phyloP scores from a whole-genome alignment of 2,888 invertebrate species.

The Melangyna quadrimaculata region DNA sequence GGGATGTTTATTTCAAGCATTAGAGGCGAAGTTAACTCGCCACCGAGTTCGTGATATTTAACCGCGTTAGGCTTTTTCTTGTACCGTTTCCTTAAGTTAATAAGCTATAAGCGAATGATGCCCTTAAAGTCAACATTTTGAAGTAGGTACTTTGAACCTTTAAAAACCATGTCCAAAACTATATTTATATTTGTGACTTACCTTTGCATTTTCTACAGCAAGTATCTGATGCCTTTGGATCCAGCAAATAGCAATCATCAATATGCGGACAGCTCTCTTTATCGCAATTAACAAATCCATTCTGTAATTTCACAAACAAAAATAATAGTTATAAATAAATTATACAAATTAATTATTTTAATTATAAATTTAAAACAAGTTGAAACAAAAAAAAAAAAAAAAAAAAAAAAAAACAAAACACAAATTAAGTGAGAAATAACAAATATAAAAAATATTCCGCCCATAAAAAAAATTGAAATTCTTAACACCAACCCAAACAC shows the following conservation, averaged over 20 bases:
- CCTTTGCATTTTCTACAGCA: conserved; percentile 93
- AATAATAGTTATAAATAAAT: conserved; percentile 62
- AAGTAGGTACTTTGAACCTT: too few relatives aligned
- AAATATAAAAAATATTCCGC: conserved; percentile 70
- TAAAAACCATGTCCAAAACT: too few relatives aligned
- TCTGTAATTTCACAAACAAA: conserved; percentile 83
- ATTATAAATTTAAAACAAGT: conserved; percentile 15
- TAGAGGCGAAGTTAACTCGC: too few relatives aligned
- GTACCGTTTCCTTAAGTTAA: too few relatives aligned
- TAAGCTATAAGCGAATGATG: too few relatives aligned
- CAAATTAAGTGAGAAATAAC: conserved; percentile 76
- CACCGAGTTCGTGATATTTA: too few relatives aligned
- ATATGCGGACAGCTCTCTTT: conserved; percentile 90
- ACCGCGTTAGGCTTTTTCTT: too few relatives aligned
- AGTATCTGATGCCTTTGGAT: conserved; percentile 86
- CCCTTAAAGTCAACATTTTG: too few relatives aligned
- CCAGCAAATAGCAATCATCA: conserved; percentile 90
- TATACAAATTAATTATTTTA: conserved; percentile 29
- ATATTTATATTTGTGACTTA: conserved; percentile 77
- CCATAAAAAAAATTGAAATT: conserved; percentile 51
- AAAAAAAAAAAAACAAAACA: not conserved
- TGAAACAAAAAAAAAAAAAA: not conserved
- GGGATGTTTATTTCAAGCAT: too few relatives aligned
- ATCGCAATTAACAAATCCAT: conserved; percentile 92
- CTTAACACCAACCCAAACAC: conserved; percentile 35